Evolutionary conservation across 2,888 invertebrate species (phyloP).

Genomic region (Melanostoma mellinum): DNA sequence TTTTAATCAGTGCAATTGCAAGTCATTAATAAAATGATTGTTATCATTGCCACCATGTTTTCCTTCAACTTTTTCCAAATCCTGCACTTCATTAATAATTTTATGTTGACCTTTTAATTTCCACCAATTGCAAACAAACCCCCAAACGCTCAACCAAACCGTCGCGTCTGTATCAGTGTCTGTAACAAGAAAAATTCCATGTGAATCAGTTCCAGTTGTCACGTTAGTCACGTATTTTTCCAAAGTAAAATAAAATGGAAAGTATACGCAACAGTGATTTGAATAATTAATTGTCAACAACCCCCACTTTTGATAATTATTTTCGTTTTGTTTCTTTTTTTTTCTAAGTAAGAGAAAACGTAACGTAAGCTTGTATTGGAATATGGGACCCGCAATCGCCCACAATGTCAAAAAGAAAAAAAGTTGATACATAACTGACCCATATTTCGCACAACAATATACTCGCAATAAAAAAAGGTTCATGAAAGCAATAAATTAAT

Average conservation of each 20-base stretch:
- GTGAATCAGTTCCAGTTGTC: not conserved
- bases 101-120: too few species aligned
- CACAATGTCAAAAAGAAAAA: slow-evolving; percentile 24
- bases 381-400: not conserved
- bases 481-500: slow-evolving; percentile 45
- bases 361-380: not conserved
- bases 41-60: too few species aligned
- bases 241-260: not conserved
- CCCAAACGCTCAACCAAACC: too few species aligned
- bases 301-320: not conserved
- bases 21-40: too few species aligned
- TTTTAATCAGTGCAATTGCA: too few species aligned
- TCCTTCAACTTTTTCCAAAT: too few species aligned
- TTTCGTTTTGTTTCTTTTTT: not conserved
- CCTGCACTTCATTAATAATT: too few species aligned
- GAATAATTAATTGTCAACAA: slow-evolving; percentile 18
- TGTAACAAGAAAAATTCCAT: too few species aligned
- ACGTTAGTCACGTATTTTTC: not conserved
- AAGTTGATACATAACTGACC: slow-evolving; percentile 34
- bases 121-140: too few species aligned
- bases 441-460: slow-evolving; percentile 45
- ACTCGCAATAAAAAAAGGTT: slow-evolving; percentile 5
- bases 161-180: too few species aligned
- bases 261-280: slow-evolving; percentile 36
- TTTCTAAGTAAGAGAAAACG: too few species aligned